Evolutionary conservation across 2,113 vertebrate species (phyloP), one percentile per base, ranked within the genome.

Genomic region (Naja naja): DNA sequence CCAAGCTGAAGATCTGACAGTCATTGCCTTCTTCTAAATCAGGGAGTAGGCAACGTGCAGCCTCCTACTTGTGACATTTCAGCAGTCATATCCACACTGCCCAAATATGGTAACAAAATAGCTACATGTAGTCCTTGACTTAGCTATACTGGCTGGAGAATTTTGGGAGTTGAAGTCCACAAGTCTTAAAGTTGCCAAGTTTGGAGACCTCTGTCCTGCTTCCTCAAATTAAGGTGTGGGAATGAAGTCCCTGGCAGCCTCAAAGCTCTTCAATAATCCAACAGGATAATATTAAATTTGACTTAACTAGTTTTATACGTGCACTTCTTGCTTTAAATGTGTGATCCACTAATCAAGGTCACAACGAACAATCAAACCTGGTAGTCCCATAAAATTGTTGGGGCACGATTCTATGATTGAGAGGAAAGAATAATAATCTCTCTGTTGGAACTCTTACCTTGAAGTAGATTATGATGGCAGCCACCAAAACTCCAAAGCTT

Each of bases 401-500:
- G 34, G 18, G 23, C 16, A 25, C 25, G 12, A 30, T 49, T 53
- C 30, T 18, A 53, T 34, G 56, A 0, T 0, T 14, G 34, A 45
- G 54, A 7, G 9, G 22, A 20, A 64, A 54, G 0, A 6, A 74
- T 12, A 30, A 64, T n/a, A 2, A 30, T 3, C 2, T 58, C 45
- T 45, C 6, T 25, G 20, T 90, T 8, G 2, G 53, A 30, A 0
- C 5, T 45, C 94, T 94, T 90, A 99, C 99, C 98, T 98, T 97
- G 94, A 98, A 97, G 96, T 98, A 98, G 93, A 99, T 97, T 95
- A 99, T 47, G 91, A 95, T 97, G 92, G 99, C 98, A 0, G 98
- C 98, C 20, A 99, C n/a, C 92, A 99, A 96, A 93, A 99, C 97
- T 0, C 99, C 98, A 0, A 98, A 0, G 9, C 99, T 99, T 95